Evolutionary conservation across 2,888 invertebrate genomes (phyloP).

Genomic region (Perdita meconis): DNA sequence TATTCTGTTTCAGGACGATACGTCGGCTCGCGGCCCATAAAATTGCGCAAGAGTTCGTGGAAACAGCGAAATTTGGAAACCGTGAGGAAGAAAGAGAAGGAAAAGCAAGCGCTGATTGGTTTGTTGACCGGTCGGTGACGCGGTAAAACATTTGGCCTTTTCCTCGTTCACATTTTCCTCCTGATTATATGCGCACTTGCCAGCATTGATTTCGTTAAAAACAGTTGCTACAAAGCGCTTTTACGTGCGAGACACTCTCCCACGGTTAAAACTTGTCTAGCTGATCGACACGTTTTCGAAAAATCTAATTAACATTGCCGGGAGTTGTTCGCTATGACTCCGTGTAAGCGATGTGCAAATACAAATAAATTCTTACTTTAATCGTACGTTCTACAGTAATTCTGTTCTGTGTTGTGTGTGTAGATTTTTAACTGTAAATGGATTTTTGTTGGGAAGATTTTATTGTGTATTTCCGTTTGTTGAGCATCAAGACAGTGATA

Average conservation of each 20-base stretch:
- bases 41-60: conserved; percentile 98
- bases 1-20: conserved; percentile 91
- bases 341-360: neutral
- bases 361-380: conserved; percentile 40
- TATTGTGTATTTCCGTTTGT: too few species aligned
- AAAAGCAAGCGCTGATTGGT: conserved; percentile 93
- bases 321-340: neutral
- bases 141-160: conserved; percentile 5
- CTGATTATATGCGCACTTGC: neutral
- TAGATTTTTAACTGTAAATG: too few species aligned
- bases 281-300: neutral
- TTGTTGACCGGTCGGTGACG: conserved; percentile 87
- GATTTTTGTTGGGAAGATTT: too few species aligned
- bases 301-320: neutral
- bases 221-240: too few species aligned
- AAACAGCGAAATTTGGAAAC: conserved; percentile 95
- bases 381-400: neutral
- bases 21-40: conserved; percentile 99
- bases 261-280: neutral
- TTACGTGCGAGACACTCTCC: neutral
- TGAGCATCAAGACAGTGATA: too few species aligned
- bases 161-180: conserved; percentile 9
- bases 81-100: conserved; percentile 97
- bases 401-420: neutral
- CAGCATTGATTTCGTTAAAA: conserved; percentile 7